Base-by-base conservation (phyloP, 2,888 invertebrate genomes). In the Drosophila cognata region DNA sequence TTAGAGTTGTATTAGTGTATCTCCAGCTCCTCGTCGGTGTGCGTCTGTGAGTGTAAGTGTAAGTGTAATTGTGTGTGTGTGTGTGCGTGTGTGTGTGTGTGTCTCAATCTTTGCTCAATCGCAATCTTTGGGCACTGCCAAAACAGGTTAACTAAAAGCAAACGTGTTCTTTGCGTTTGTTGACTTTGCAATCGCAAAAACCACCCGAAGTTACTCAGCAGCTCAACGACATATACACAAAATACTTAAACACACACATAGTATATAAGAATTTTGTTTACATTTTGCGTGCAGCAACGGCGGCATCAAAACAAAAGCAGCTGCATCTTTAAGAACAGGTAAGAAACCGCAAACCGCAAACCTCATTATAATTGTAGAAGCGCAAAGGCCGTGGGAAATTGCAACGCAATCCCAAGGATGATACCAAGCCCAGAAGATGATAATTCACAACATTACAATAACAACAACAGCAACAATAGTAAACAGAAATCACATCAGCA, bases 81-180 rank as follows among this genome's bases (percentile, higher is more conserved):
- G 52, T 35, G 51, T 58, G 41, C 64, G n/a, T 74, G 48, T 57
- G 28, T 64, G 64, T 56, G 55, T 62, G 56, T 33, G 36, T 81
- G 80, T 67, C 77, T 89, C 89, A 89, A 89, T 89, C 85, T 89
- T 89, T 89, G 82, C 85, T 86, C 89, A 86, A 86, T 89, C 85
- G 82, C 88, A 84, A 74, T 85, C 82, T 89, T 84, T 86, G 82
- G 89, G 87, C 84, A 88, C 76, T 88, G 79, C 89, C 79, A 77
- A 84, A 85, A 85, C 85, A 71, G 88, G 85, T 85, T 85, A 87
- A 84, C 82, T 84, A 70, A 89, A 86, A 80, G 89, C 82, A 86
- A 86, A 86, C 85, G 89, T 86, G 85, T 86, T 86, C 85, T 86
- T 89, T 86, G 71, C 69, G 68, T 70, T 86, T 88, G 79, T 86